Conservation (phyloP, 2,888 invertebrate species). For the Acleris literana region DNA sequence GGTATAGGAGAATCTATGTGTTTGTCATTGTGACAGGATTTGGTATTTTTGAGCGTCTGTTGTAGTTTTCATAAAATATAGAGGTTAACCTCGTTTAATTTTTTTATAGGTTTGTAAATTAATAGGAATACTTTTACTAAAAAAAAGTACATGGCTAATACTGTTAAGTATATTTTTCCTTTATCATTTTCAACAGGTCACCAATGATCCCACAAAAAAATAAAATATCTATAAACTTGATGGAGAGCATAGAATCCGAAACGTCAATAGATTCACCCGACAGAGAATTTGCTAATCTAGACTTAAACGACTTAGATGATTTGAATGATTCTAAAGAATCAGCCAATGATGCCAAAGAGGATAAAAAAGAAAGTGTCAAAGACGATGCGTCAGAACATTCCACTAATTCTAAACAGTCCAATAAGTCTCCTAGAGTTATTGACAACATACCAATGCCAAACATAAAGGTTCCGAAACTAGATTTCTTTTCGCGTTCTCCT, state of each 20-base stretch:
- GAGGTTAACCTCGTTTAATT: too few species aligned
- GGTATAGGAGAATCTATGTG: too few species aligned
- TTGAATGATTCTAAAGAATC: conserved; percentile 50
- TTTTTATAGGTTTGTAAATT: too few species aligned
- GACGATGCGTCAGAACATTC: conserved; percentile 61
- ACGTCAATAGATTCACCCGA: conserved; percentile 79
- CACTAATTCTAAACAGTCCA: conserved; percentile 53
- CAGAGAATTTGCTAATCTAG: conserved; percentile 73
- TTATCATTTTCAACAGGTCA: conserved; percentile 60
- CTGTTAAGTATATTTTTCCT: not conserved
- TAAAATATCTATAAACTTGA: conserved; percentile 79
- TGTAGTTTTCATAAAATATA: too few species aligned
- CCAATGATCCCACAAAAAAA: conserved; percentile 77
- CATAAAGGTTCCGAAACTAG: conserved; percentile 73
- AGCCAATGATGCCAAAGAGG: conserved; percentile 56
- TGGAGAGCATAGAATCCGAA: conserved; percentile 82
- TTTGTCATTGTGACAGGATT: too few species aligned
- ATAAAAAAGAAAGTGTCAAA: conserved; percentile 58
- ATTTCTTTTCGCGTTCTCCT: conserved; percentile 54
- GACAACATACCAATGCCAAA: conserved; percentile 62
- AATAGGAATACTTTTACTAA: too few species aligned
- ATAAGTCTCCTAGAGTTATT: conserved; percentile 50
- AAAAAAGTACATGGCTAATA: not conserved
- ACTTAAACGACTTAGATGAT: conserved; percentile 72
- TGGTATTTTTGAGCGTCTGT: too few species aligned